Evolutionary conservation across 2,113 vertebrate genomes (phyloP).

Genomic region (Onychorhynchus coronatus): DNA sequence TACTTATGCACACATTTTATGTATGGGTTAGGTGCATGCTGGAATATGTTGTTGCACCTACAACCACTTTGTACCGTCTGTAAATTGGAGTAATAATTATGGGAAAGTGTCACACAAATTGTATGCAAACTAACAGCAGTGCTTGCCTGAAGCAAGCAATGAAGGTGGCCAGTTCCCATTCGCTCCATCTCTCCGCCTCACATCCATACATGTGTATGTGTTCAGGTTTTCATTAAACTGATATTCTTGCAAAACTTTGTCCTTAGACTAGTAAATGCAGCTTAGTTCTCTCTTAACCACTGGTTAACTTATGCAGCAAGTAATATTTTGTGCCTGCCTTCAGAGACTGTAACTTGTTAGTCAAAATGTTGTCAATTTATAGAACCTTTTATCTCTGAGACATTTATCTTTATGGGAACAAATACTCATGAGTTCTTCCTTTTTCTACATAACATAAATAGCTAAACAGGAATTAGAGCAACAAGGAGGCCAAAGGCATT

Average conservation of each 20-base stretch:
- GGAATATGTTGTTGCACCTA: not conserved
- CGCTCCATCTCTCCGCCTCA: not conserved
- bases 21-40: fast-evolving
- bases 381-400: not conserved
- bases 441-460: not conserved
- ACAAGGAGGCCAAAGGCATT: not conserved
- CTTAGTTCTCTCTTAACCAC: not conserved
- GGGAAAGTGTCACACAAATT: too few relatives aligned
- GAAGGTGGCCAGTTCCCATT: not conserved
- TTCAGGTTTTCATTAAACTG: not conserved
- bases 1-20: not conserved
- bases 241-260: not conserved
- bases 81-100: not conserved
- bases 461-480: not conserved
- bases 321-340: not conserved
- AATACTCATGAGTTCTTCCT: not conserved
- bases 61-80: not conserved
- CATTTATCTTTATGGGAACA: not conserved
- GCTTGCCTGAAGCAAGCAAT: too few relatives aligned
- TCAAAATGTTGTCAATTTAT: not conserved
- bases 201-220: fast-evolving
- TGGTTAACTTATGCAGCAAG: not conserved
- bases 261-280: not conserved
- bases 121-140: not conserved
- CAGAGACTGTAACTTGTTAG: not conserved